Percentiles rank a stretch among this genome's conserved stretches.
phyloP scores from a whole-genome alignment of 2,888 invertebrate genomes.

The Schizaphis graminum region DNA sequence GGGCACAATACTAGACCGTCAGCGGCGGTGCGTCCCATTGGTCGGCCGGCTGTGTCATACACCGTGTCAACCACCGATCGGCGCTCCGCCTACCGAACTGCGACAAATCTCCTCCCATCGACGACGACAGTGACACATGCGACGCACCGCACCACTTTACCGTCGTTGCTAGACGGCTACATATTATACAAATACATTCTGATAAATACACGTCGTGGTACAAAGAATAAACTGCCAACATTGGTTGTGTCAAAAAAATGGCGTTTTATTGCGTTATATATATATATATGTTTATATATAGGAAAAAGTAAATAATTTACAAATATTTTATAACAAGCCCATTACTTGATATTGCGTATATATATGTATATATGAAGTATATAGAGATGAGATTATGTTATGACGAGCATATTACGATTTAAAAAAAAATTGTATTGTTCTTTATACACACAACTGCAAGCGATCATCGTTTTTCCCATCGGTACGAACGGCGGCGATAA shows the following conservation, averaged over 20 bases:
- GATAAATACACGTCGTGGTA: background rate
- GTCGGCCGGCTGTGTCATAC: conserved; percentile 48
- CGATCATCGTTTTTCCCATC: conserved; percentile 61
- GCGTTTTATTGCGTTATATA: background rate
- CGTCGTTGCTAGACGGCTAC: background rate
- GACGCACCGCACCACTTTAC: background rate
- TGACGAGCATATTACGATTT: background rate
- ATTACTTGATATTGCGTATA: background rate
- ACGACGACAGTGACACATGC: conserved; percentile 25
- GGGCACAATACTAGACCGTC: background rate
- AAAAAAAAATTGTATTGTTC: background rate
- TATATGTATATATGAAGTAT: background rate
- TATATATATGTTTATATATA: background rate
- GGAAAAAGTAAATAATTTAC: background rate
- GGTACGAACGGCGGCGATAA: background rate
- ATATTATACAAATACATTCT: background rate
- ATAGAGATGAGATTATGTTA: background rate
- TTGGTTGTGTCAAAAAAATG: background rate
- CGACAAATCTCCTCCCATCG: conserved; percentile 55
- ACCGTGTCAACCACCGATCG: conserved; percentile 48
- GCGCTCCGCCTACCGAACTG: conserved; percentile 40
- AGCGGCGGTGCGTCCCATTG: conserved; percentile 13
- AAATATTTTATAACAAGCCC: background rate
- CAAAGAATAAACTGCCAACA: background rate
- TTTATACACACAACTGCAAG: background rate